Conservation (phyloP, 2,113 vertebrate species). For the Lampris incognitus region DNA sequence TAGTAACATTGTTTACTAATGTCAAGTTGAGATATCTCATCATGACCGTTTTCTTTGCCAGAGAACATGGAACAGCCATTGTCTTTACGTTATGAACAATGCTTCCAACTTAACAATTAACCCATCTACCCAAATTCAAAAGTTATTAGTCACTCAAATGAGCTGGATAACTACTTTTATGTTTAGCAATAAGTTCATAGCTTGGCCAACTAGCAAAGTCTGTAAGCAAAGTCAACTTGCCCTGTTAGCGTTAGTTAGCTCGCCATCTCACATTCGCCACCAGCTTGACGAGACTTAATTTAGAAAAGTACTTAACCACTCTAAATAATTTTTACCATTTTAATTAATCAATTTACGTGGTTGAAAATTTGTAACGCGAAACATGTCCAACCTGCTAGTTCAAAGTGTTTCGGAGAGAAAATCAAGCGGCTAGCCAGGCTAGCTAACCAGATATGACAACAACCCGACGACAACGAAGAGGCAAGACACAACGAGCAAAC, state of each 20-base stretch:
- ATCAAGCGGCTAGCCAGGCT: conserved; percentile 35
- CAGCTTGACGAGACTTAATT: conserved; percentile 33
- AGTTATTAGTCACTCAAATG: too few relatives aligned
- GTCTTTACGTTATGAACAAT: too few relatives aligned
- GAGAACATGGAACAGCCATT: too few relatives aligned
- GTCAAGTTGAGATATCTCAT: too few relatives aligned
- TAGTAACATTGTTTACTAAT: too few relatives aligned
- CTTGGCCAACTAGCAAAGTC: neutral
- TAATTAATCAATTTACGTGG: neutral
- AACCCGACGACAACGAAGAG: conserved; percentile 30
- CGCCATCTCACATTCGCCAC: conserved; percentile 51
- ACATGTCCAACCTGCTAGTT: conserved; percentile 68
- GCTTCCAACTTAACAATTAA: too few relatives aligned
- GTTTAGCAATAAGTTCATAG: neutral
- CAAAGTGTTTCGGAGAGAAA: conserved; percentile 39
- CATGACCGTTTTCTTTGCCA: too few relatives aligned
- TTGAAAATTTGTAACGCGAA: neutral
- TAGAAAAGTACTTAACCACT: neutral
- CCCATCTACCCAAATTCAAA: too few relatives aligned
- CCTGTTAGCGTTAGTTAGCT: conserved; percentile 31
- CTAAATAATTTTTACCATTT: neutral
- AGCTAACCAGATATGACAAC: conserved; percentile 69
- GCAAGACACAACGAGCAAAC: conserved; percentile 37
- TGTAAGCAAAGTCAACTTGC: conserved; percentile 47
- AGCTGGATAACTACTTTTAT: too few relatives aligned